Base-by-base conservation (phyloP, 2,797 vertebrate species). In the Hypotaenidia philippensis region DNA sequence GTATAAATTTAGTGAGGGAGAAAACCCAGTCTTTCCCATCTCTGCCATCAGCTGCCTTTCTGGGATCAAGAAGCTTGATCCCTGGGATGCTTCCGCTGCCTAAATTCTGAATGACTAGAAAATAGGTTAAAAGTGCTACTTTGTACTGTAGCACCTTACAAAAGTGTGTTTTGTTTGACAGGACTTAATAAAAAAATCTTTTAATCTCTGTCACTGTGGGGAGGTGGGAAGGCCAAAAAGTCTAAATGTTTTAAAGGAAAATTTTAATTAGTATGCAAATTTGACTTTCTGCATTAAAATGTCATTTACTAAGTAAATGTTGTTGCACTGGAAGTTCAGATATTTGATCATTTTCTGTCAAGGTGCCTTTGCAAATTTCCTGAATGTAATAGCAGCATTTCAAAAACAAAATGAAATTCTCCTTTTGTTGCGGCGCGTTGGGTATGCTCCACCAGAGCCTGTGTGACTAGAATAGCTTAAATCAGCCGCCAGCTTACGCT, bases 251-350 rank as follows among this genome's bases (percentile, higher is more conserved):
- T 98, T 97, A 97, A 97, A 98, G 96, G 95, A 95, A 98, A 96
- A 97, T 94, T 98, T 97, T 98, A 98, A 98, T 98, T 98, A 98
- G 97, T 97, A 98, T 98, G 98, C 96, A 98, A 98, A 98, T 98
- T 96, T 90, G 81, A 95, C 96, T 97, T 90, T 66, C 89, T 83
- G 96, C 96, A 97, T 98, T 97, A 97, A 98, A 98, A 98, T 98
- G 98, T 97, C 98, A 98, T 98, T 98, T 98, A 91, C 97, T 98
- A 94, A 98, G 98, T 97, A 98, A 98, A 98, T 97, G 97, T 96
- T 97, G 95, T 96, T 93, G 97, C 60, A 5, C 90, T 95, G 85
- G 3, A 94, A 96, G 97, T 97, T 97, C 97, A 97, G 98, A 95
- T 97, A 93, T 98, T 98, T 97, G 97, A 98, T 98, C 95, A 90